Evolutionary conservation across 2,113 vertebrate genomes (phyloP), one percentile per base, ranked within the genome.

Genomic region (Clarias magur): DNA sequence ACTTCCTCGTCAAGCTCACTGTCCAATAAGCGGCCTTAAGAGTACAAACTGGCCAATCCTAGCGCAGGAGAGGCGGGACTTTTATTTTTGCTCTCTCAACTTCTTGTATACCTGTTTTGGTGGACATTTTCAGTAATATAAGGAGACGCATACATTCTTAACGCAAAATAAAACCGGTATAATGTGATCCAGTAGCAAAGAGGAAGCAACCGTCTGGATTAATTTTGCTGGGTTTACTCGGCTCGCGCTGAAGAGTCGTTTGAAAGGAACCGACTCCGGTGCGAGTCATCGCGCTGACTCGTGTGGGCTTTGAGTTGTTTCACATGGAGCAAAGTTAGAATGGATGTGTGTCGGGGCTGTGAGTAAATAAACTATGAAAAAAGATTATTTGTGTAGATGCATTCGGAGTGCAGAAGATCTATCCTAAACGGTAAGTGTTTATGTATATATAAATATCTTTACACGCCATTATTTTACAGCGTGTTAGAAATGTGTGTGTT

Each of bases 311-410:
- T 19, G 34, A 68, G 75, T 75, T 12, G 34, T 54, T 63, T 79
- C 75, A 56, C 53, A 79, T 81, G 84, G 42, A 27, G 53, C 27
- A 19, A 16, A 82, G 25, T 25, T 48, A 42, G 80, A 60, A 86
- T 80, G 63, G 59, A 65, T 34, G 70, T 76, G 15, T 42, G 87
- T 82, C 57, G 57, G 38, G 42, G n/a, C 19, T 30, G 48, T 68
- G 68, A 75, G 67, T 38, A 68, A 48, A 21, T 48, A 88, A 88
- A 88, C 25, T 78, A 89, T 88, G 89, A 89, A 59, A 85, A 80
- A 57, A 83, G 30, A 86, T 12, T 82, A 25, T 86, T 59, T 88
- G 73, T 73, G 23, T 87, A 82, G 42, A 83, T 87, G 88, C 79
- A 48, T 53, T 68, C 63, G 83, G 42, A 56, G 63, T 84, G 68